Evolutionary conservation across 2,797 vertebrate species (phyloP).

Genomic region (Clarias pachynema): DNA sequence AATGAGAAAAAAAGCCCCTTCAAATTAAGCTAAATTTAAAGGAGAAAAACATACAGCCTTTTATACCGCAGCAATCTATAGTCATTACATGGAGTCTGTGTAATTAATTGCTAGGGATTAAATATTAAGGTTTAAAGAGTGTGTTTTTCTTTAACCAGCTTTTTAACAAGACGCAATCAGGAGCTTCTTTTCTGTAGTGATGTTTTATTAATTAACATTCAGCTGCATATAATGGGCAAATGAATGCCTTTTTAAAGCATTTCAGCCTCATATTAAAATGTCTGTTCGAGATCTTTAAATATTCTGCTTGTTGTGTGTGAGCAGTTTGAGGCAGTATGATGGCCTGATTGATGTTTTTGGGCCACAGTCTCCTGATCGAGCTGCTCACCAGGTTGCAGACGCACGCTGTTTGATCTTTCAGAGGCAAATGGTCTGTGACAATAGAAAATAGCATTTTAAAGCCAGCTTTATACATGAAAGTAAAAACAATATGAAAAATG

Average conservation of each 20-base stretch:
- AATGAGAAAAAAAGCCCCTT: neutral
- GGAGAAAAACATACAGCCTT: neutral
- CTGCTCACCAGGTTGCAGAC: slow-evolving; percentile 9
- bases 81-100: neutral
- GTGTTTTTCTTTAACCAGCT: neutral
- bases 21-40: neutral
- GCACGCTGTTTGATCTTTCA: slow-evolving; percentile 29
- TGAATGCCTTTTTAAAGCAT: neutral
- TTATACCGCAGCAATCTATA: neutral
- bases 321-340: slow-evolving; percentile 19
- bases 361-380: slow-evolving; percentile 25
- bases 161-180: neutral
- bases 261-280: neutral
- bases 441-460: slow-evolving; percentile 10
- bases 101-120: neutral
- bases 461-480: neutral
- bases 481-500: neutral
- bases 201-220: neutral
- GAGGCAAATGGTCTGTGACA: slow-evolving; percentile 38
- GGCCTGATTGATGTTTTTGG: slow-evolving; percentile 35
- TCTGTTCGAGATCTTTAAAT: neutral
- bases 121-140: neutral
- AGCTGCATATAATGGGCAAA: neutral
- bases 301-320: slow-evolving; percentile 43
- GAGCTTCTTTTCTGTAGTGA: neutral